Conservation (phyloP, 2,797 vertebrate species). For the Acrocephalus scirpaceus region DNA sequence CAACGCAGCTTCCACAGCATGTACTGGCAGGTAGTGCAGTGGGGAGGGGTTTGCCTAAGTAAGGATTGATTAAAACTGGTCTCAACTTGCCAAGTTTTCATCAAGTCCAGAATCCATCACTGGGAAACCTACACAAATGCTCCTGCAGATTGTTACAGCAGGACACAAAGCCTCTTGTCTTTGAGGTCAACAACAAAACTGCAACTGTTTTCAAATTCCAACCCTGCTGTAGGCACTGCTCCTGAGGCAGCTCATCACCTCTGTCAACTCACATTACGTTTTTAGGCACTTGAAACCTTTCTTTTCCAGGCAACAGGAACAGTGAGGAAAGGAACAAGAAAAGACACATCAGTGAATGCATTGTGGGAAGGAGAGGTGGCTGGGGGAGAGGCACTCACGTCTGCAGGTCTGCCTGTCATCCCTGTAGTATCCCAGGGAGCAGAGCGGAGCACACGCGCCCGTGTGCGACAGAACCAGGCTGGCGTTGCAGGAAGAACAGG, state of each 20-base stretch:
- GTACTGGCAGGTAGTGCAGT: background rate
- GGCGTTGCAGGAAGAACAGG: slow-evolving; percentile 84
- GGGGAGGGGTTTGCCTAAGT: background rate
- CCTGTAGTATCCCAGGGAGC: slow-evolving; percentile 83
- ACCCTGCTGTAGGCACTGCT: background rate
- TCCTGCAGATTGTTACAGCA: background rate
- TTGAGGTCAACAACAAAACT: background rate
- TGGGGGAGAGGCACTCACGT: slow-evolving; percentile 74
- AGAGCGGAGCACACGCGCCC: slow-evolving; percentile 79
- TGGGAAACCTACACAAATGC: background rate
- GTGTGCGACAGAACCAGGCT: slow-evolving; percentile 78
- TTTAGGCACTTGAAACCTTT: background rate
- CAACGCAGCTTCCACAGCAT: background rate
- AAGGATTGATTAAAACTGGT: background rate
- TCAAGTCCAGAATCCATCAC: background rate
- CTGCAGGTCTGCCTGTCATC: slow-evolving; percentile 79
- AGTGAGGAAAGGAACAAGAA: background rate
- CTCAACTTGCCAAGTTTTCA: background rate
- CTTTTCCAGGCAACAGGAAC: background rate
- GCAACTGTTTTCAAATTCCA: background rate
- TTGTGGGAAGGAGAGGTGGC: background rate
- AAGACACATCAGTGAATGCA: fast-evolving
- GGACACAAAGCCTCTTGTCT: background rate
- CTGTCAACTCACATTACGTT: background rate
- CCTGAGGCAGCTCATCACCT: background rate